phyloP scores from a whole-genome alignment of 2,888 invertebrate species.

The Tuta absoluta region DNA sequence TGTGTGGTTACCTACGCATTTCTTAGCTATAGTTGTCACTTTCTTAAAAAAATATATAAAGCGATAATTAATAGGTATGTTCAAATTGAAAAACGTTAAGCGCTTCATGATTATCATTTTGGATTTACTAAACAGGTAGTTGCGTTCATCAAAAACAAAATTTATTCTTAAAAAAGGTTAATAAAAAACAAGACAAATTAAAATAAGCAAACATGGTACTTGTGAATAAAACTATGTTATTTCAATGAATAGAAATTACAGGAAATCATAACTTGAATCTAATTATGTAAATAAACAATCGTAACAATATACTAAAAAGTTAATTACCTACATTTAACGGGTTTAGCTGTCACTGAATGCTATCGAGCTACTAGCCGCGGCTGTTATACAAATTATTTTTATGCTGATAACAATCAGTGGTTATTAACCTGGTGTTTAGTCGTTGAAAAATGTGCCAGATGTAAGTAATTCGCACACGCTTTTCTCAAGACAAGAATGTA shows the following conservation, averaged over 20 bases:
- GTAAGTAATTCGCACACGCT: constrained; percentile 56
- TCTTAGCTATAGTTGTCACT: too few species aligned
- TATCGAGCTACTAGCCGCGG: constrained; percentile 34
- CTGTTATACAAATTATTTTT: constrained; percentile 62
- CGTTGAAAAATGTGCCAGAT: constrained; percentile 52
- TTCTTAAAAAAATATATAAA: too few species aligned
- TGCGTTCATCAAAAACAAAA: too few species aligned
- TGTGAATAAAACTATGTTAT: constrained; percentile 37
- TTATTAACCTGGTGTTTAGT: constrained; percentile 59
- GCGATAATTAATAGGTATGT: too few species aligned
- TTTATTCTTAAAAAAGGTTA: neutral
- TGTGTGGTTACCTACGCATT: too few species aligned
- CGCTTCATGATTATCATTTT: too few species aligned
- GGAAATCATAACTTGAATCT: constrained; percentile 33
- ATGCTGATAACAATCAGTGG: constrained; percentile 55
- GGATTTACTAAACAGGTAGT: too few species aligned
- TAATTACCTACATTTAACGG: constrained; percentile 22
- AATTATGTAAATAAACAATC: constrained; percentile 27
- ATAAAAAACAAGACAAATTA: constrained; percentile 32
- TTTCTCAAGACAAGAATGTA: constrained; percentile 56
- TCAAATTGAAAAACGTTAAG: too few species aligned
- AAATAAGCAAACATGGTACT: constrained; percentile 37
- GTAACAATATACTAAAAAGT: constrained; percentile 18
- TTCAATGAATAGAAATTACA: constrained; percentile 32
- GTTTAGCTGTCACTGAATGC: constrained; percentile 20